A percentile compares a stretch with the other conserved stretches of the same genome.
Conservation (phyloP, 2,113 vertebrate species). For the Meriones unguiculatus region DNA sequence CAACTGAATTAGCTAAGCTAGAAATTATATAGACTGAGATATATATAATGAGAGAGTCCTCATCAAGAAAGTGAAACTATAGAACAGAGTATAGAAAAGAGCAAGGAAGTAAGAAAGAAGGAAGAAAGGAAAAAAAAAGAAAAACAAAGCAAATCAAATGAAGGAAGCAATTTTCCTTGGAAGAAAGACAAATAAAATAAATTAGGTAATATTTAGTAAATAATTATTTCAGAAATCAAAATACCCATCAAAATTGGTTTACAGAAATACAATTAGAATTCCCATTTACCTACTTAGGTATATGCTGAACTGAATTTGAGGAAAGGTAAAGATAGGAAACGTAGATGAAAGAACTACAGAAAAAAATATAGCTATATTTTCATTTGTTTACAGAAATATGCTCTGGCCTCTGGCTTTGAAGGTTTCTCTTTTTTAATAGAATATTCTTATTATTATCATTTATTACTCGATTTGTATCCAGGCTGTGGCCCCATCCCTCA, state of each 20-base stretch:
- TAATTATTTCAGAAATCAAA: neutral
- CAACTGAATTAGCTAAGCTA: no score
- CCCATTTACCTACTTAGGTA: neutral
- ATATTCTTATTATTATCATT: no score
- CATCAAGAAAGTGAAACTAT: neutral
- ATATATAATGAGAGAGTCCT: neutral
- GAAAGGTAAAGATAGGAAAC: neutral
- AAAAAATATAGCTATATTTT: neutral
- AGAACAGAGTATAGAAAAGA: neutral
- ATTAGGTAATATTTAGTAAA: neutral
- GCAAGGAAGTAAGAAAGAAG: neutral
- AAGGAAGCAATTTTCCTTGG: no score
- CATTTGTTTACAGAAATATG: neutral
- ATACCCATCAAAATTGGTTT: neutral
- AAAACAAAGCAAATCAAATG: neutral
- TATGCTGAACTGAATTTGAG: neutral
- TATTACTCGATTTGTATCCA: no score
- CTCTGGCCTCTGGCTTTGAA: no score
- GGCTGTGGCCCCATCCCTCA: no score
- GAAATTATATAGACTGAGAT: no score
- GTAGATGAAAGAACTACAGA: neutral
- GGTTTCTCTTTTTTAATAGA: neutral
- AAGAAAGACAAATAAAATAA: neutral
- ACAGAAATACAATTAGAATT: neutral
- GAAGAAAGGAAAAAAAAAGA: neutral